Evolutionary conservation across 2,888 invertebrate species (phyloP), one percentile per base, ranked within the genome.

Genomic region (Ommatoiulus sabulosus): DNA sequence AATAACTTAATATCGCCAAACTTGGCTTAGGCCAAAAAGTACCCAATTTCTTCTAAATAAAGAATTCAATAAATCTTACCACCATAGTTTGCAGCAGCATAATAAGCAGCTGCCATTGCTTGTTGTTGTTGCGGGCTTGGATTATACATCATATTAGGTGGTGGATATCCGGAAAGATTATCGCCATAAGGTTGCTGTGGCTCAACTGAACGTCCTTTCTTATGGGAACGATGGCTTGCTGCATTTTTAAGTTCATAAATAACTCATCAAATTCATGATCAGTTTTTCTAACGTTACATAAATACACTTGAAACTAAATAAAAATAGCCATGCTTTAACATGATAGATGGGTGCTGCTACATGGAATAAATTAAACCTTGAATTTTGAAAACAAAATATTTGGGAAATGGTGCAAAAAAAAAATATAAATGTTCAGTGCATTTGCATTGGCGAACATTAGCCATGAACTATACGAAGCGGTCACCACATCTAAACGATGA

Each of bases 191-290:
- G 46, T 86, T 86, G 86, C n/a, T 86, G 86, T 12, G 24, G 44
- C 44, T 86, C 44, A 20, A 20, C n/a, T 43, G 44, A 46, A 43
- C 44, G 86, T 15, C 86, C 86, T n/a, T 86, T 86, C 44, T 86
- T 86, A n/a, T 86, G 86, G n/a, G 86, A 86, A 12, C 86, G 43
- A 44, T 86, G 86, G 44, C n/a, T 86, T 3, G 86, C 86, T 86
- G 10, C 5, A 44, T 44, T 44, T 44, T 44, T 8, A 43, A 43
- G 35, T 7, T 84, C 84, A 84, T 35, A 10, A 84, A n/a, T n/a
- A 10, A n/a, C 84, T 43, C 35, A 84, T 43, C n/a, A 7, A 84
- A 84, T 84, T 84, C 12, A 3, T 7, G 52, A 52, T 84, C 15
- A 20, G 84, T n/a, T 10, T 20, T n/a, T 35, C 80, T 8, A 84